A percentile compares a stretch with the other conserved stretches of the same genome.
Evolutionary conservation across 2,113 vertebrate genomes (phyloP).

Genomic region (Clupea harengus): DNA sequence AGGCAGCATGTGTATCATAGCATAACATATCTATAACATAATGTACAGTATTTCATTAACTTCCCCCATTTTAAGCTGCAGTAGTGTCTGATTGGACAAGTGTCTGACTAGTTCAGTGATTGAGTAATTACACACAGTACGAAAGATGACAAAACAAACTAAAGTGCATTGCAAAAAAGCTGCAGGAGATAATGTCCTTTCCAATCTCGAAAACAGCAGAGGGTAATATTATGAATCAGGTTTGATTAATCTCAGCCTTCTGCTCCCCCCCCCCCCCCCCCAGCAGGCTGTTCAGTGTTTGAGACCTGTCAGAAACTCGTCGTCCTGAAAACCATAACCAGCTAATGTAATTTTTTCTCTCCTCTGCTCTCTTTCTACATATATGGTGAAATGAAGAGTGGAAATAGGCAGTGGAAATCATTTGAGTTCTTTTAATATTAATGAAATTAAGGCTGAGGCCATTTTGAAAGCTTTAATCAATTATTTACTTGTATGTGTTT

Average conservation of each 20-base stretch:
- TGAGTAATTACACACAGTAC: background rate
- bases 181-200: background rate
- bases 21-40: background rate
- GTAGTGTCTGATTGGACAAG: background rate
- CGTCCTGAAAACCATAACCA: background rate
- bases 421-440: background rate
- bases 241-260: background rate
- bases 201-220: background rate
- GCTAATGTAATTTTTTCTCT: background rate
- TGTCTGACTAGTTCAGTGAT: background rate
- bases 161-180: background rate
- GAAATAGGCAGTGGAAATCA: background rate
- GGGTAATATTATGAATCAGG: background rate
- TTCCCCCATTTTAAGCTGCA: background rate
- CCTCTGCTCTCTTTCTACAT: background rate
- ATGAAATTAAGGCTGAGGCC: background rate
- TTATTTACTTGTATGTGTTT: background rate
- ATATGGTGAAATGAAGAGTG: background rate
- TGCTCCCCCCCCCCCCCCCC: background rate
- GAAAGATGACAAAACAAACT: background rate
- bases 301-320: background rate
- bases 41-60: background rate
- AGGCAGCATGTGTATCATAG: background rate
- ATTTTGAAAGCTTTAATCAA: background rate
- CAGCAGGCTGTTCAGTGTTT: background rate